Percentiles rank a stretch among this genome's conserved stretches.
These are phyloP conservation scores for Papilio demoleus DNA, from an alignment of 2,888 invertebrate species.

Conservation along the genomic window DNA sequence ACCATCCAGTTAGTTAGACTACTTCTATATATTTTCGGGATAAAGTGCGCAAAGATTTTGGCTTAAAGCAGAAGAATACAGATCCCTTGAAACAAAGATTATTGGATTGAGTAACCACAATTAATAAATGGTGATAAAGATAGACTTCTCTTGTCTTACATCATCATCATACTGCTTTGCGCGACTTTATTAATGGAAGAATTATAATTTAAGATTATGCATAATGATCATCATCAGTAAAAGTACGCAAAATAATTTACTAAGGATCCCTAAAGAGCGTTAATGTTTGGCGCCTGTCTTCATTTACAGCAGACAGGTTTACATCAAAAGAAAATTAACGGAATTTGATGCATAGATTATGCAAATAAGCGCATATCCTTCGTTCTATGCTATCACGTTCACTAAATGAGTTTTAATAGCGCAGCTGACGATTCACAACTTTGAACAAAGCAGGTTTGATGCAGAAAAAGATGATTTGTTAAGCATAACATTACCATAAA, in stretches of 20 bases:
- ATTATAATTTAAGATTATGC: neutral
- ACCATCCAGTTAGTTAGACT: no score
- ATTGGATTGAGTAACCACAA: no score
- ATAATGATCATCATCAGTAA: neutral
- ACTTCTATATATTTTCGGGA: no score
- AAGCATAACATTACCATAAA: conserved; percentile 1
- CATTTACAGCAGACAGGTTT: conserved; percentile 45
- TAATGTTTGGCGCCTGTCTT: conserved; percentile 22
- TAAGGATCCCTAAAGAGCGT: neutral
- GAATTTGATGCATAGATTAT: conserved; percentile 80
- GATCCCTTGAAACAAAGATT: no score
- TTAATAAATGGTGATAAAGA: no score
- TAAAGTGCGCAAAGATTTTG: no score
- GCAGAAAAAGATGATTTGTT: conserved; percentile 27
- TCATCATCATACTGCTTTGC: neutral
- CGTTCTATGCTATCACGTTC: conserved; percentile 75
- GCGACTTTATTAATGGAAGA: neutral
- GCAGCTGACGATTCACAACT: conserved; percentile 39
- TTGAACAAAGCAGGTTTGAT: conserved; percentile 9
- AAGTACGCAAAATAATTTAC: neutral
- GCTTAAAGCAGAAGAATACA: no score
- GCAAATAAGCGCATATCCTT: conserved; percentile 75
- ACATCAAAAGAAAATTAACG: conserved; percentile 81
- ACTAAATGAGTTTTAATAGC: conserved; percentile 52
- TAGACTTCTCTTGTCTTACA: no score